Percentiles rank a stretch among this genome's conserved stretches.
These are phyloP conservation scores for Scelioninae gen. 1 DNA, from an alignment of 2,888 invertebrate species.

Conservation along the genomic window DNA sequence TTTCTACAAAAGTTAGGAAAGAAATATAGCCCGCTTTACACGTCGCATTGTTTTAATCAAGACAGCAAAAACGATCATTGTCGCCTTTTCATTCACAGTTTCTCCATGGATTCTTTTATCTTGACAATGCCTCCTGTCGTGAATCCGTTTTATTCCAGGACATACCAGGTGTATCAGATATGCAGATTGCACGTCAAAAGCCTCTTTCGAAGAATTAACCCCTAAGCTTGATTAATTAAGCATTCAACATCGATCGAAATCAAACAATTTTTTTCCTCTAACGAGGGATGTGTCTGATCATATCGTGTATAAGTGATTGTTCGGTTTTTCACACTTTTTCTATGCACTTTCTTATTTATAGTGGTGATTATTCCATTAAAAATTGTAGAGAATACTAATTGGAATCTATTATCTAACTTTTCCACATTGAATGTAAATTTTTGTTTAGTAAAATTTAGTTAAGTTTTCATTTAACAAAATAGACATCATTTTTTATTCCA, in stretches of 20 bases:
- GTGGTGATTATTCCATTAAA: too few species aligned
- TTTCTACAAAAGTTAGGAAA: conserved; percentile 24
- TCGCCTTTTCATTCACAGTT: not conserved
- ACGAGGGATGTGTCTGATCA: conserved; percentile 6
- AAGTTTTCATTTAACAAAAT: too few species aligned
- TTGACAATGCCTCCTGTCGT: not conserved
- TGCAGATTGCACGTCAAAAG: conserved; percentile 42
- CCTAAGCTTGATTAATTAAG: conserved; percentile 17
- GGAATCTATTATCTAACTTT: too few species aligned
- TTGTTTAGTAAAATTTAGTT: too few species aligned
- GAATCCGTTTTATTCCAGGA: conserved; percentile 34
- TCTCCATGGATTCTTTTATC: conserved; percentile 6
- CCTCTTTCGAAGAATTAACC: conserved; percentile 29
- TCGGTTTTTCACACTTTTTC: too few species aligned
- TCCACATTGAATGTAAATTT: too few species aligned
- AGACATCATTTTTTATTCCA: too few species aligned
- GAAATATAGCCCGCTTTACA: conserved; percentile 17
- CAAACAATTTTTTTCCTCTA: conserved; percentile 3
- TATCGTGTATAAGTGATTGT: not conserved
- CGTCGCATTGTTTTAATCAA: conserved; percentile 28
- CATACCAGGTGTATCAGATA: conserved; percentile 22
- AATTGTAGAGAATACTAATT: too few species aligned
- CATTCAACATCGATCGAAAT: conserved; percentile 27
- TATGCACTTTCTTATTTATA: too few species aligned
- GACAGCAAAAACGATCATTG: conserved; percentile 9